These are phyloP conservation scores for Nephotettix cincticeps DNA, from an alignment of 1,140 invertebrate genomes.

Conservation along the genomic window DNA sequence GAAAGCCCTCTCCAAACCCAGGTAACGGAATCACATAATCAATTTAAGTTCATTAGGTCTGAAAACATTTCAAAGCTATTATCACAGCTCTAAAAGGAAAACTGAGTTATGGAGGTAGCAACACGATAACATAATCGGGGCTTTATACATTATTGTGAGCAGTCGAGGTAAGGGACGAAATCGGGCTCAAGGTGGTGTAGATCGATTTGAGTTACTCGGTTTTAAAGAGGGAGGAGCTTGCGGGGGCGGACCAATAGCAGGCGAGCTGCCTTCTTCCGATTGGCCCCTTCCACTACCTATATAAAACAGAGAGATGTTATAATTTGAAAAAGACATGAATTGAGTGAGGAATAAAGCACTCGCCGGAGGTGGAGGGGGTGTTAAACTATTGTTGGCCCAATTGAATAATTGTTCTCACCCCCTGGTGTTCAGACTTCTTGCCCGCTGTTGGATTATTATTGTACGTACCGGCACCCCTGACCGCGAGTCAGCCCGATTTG, in stretches of 20 bases:
- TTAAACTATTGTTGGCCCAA: constrained; percentile 18
- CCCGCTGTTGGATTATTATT: too few relatives aligned
- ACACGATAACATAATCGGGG: constrained; percentile 15
- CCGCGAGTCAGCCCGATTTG: too few relatives aligned
- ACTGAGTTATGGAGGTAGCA: constrained; percentile 9
- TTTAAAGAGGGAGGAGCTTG: constrained; percentile 6
- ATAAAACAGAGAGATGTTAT: constrained; percentile 22
- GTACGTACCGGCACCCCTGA: too few relatives aligned
- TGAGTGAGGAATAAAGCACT: constrained; percentile 20
- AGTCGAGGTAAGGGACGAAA: not conserved
- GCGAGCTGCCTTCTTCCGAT: not conserved
- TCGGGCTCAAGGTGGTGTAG: not conserved
- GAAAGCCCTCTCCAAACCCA: too few relatives aligned
- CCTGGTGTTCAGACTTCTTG: too few relatives aligned
- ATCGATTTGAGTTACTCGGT: constrained; percentile 6
- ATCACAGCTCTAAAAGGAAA: not conserved
- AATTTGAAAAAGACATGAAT: constrained; percentile 22
- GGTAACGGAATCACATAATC: too few relatives aligned
- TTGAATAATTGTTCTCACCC: constrained; percentile 20
- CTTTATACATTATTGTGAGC: constrained; percentile 7
- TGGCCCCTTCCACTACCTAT: not conserved
- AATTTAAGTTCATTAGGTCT: too few relatives aligned
- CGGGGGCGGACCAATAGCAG: constrained; percentile 8
- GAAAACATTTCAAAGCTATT: constrained; percentile 11
- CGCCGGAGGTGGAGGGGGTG: not conserved